Evolutionary conservation across 2,888 invertebrate genomes (phyloP).

Genomic region (Cephus pulcher): DNA sequence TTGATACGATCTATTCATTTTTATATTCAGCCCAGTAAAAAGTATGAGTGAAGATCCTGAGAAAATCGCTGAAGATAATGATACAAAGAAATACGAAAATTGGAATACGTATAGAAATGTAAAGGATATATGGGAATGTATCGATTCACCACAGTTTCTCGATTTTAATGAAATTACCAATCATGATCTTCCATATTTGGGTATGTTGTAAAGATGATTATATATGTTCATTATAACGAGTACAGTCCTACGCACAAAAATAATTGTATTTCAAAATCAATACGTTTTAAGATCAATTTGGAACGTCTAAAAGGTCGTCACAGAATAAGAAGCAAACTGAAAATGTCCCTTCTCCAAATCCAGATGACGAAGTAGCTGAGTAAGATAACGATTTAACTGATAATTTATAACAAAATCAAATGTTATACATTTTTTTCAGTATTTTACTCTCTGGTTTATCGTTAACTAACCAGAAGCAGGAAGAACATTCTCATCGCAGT

Average conservation of each 20-base stretch:
- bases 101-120: neutral
- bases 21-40: neutral
- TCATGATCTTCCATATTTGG: slow-evolving; percentile 28
- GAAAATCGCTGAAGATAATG: neutral
- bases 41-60: neutral
- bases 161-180: slow-evolving; percentile 25
- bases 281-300: neutral
- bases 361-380: slow-evolving; percentile 4
- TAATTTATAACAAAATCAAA: neutral
- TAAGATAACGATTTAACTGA: neutral
- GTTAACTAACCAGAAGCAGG: neutral
- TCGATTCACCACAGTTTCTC: slow-evolving; percentile 29
- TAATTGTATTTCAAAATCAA: neutral
- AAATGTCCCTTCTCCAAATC: slow-evolving; percentile 8
- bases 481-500: neutral
- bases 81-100: neutral
- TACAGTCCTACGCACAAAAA: neutral
- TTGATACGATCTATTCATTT: neutral
- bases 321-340: neutral
- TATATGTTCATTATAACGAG: neutral
- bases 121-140: slow-evolving; percentile 13
- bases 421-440: neutral
- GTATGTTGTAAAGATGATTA: slow-evolving; percentile 16
- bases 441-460: neutral
- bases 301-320: neutral